Conservation (phyloP, 2,113 vertebrate genomes). For the Orientallactaga bullata region DNA sequence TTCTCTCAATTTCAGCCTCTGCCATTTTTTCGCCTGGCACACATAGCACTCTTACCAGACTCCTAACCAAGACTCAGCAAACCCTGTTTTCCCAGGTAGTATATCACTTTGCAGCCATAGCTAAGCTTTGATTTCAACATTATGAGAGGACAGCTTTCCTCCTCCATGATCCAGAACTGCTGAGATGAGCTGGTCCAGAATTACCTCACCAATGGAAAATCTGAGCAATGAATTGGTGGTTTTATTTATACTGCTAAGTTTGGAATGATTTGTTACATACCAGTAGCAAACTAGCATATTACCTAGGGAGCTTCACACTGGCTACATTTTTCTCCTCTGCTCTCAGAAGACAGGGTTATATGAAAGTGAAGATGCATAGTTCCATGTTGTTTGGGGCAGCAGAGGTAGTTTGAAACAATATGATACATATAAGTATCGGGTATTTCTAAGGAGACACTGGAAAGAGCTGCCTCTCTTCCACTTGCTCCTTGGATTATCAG, state of each 20-base stretch:
- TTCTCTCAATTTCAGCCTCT: background rate
- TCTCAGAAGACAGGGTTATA: background rate
- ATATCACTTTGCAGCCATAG: background rate
- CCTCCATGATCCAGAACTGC: background rate
- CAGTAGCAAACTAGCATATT: background rate
- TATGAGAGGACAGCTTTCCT: background rate
- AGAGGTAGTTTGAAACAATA: background rate
- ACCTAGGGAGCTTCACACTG: background rate
- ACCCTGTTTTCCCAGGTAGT: background rate
- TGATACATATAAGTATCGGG: background rate
- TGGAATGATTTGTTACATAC: background rate
- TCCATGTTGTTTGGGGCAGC: background rate
- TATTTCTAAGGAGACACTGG: background rate
- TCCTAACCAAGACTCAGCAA: background rate
- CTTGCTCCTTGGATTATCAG: background rate
- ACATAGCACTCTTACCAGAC: background rate
- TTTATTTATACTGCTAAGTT: constrained; percentile 48
- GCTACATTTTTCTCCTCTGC: background rate
- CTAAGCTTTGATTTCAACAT: background rate
- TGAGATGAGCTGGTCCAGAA: background rate
- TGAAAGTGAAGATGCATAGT: background rate
- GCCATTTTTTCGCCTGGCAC: background rate
- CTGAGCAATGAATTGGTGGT: background rate
- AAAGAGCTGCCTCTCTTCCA: background rate
- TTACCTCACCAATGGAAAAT: background rate